phyloP scores from a whole-genome alignment of 2,797 vertebrate species.

The Micrastur ruficollis region DNA sequence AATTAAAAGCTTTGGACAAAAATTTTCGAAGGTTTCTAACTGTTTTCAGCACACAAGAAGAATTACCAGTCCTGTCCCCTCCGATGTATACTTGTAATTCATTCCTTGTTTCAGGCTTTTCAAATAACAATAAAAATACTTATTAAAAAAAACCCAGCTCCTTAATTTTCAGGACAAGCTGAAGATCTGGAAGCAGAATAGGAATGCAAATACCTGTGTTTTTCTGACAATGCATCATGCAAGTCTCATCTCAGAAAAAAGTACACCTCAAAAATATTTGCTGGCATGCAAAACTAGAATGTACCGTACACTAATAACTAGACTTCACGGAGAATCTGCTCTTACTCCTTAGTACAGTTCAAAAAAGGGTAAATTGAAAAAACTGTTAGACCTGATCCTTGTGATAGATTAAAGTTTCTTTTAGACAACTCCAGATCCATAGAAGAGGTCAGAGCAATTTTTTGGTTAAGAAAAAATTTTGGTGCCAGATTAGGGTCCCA shows the following conservation, averaged over 20 bases:
- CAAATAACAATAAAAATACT: not conserved
- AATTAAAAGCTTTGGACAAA: not conserved
- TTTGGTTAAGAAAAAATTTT: not conserved
- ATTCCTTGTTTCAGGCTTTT: not conserved
- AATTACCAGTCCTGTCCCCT: not conserved
- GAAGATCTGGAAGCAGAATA: not conserved
- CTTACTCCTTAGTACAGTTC: not conserved
- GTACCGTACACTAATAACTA: not conserved
- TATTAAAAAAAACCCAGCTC: not conserved
- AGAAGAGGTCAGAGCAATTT: not conserved
- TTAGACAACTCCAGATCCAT: not conserved
- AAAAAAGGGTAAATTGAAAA: not conserved
- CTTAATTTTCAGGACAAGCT: not conserved
- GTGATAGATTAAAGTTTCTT: not conserved
- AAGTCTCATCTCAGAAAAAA: not conserved
- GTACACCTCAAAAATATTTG: not conserved
- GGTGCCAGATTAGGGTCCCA: not conserved
- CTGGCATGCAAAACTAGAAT: not conserved
- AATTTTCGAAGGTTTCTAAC: not conserved
- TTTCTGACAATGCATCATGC: not conserved
- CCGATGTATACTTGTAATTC: not conserved
- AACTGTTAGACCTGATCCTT: not conserved
- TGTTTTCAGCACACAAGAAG: not conserved
- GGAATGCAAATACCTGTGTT: not conserved
- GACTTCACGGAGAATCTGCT: not conserved